Conservation (phyloP, 2,797 vertebrate species). For the Pachyuromys duprasi region DNA sequence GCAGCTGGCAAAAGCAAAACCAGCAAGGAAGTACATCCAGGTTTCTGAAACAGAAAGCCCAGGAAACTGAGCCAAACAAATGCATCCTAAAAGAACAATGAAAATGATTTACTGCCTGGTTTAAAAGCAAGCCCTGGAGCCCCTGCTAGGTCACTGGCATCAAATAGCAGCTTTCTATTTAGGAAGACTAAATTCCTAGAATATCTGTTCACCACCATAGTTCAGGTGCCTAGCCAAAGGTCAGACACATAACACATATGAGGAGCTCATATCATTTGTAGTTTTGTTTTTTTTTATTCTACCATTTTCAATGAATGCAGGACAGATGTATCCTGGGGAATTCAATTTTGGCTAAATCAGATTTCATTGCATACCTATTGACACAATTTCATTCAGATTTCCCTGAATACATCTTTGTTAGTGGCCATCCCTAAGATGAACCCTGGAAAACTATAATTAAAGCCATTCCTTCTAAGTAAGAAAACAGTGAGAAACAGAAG, state of each 20-base stretch:
- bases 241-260: background rate
- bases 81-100: slow-evolving; percentile 63
- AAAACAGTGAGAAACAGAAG: slow-evolving; percentile 3
- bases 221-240: too few relatives aligned
- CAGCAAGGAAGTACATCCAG: slow-evolving; percentile 52
- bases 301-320: background rate
- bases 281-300: background rate
- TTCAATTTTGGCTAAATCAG: background rate
- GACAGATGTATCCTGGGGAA: background rate
- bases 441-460: slow-evolving; percentile 46
- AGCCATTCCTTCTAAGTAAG: slow-evolving; percentile 18
- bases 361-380: background rate
- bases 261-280: background rate
- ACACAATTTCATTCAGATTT: background rate
- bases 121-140: slow-evolving; percentile 39
- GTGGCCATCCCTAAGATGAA: slow-evolving; percentile 42
- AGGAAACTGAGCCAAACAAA: slow-evolving; percentile 67
- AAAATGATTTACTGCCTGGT: slow-evolving; percentile 37
- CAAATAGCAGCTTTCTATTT: slow-evolving; percentile 26
- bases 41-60: slow-evolving; percentile 55
- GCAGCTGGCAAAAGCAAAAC: slow-evolving; percentile 58
- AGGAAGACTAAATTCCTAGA: slow-evolving; percentile 21
- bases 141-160: slow-evolving; percentile 3
- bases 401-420: slow-evolving; percentile 23
- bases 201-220: background rate